These are phyloP conservation scores for Mionectes olivaceus DNA, from an alignment of 2,797 vertebrate species.

Conservation along the genomic window DNA sequence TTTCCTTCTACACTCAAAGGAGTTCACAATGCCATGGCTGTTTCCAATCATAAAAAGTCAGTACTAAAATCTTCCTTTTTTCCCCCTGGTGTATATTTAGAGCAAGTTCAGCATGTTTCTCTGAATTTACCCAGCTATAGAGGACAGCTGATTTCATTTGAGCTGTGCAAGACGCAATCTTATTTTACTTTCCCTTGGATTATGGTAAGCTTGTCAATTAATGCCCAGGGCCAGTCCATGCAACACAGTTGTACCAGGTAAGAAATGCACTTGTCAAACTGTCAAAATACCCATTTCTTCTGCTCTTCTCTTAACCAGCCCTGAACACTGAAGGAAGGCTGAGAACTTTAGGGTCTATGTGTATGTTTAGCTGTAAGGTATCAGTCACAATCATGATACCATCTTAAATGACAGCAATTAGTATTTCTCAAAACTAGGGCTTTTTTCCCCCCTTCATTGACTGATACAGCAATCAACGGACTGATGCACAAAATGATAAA, in stretches of 20 bases:
- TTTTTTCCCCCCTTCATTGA: slow-evolving; percentile 54
- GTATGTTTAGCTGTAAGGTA: slow-evolving; percentile 43
- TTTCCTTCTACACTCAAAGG: slow-evolving; percentile 12
- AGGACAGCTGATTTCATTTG: slow-evolving; percentile 25
- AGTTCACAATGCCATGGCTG: background rate
- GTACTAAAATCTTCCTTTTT: background rate
- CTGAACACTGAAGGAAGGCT: background rate
- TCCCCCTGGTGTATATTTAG: background rate
- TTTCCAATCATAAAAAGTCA: slow-evolving; percentile 33
- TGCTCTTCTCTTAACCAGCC: background rate
- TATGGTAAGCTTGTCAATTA: background rate
- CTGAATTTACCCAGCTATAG: background rate
- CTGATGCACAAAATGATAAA: slow-evolving; percentile 12
- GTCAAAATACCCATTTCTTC: slow-evolving; percentile 11
- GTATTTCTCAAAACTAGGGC: slow-evolving; percentile 48
- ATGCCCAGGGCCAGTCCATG: background rate
- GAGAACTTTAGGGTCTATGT: background rate
- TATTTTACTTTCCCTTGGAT: slow-evolving; percentile 34
- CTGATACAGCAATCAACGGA: slow-evolving; percentile 37
- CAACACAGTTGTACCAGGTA: background rate
- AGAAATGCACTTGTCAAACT: background rate
- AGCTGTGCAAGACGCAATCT: background rate
- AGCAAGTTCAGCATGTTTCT: background rate
- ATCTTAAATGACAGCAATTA: slow-evolving; percentile 58
- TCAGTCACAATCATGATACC: slow-evolving; percentile 26